Base-by-base conservation (phyloP, 2,888 invertebrate species). In the Ophioninae sp. region DNA sequence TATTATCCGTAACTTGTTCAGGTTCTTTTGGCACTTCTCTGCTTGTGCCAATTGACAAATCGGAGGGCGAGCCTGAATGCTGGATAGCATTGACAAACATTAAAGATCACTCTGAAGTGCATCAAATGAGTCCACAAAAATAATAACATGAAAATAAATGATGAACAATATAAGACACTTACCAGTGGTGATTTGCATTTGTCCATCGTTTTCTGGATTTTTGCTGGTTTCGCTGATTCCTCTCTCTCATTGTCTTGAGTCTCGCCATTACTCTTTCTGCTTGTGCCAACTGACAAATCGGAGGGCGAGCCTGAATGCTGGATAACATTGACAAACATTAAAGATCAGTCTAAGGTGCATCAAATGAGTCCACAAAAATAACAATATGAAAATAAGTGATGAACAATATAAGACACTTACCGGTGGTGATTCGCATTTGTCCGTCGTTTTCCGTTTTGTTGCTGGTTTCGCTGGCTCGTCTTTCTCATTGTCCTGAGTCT, bases 1-100 rank as follows among this genome's bases (percentile, higher is more conserved):
- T 93, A 87, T 95, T 94, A 86, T 94, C 94, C 10, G 86, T 86
- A 13, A 79, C 17, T 50, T 87, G 81, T 68, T 87, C 86, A 13
- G 72, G 23, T 50, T 86, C 84, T 37, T 83, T 79, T 30, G 30
- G 30, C n/a, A 56, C 59, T n/a, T 87, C 82, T 75, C 87, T 88
- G 6, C 85, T 87, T 7, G 79, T 87, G 13, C 87, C 87, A 0
- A 81, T 87, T 2, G 89, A 88, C 59, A 91, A 79, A 75, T 91
- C 90, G 0, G 89, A 89, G 21, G 90, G 88, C n/a, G 81, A 78
- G 73, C 87, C 88, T 21, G 85, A 81, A 39, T 74, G 80, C 89
- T 90, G 77, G 8, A 72, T 75, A 83, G 30, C 44, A 61, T 79
- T 21, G 30, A 67, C 23, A 1, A 6, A 57, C 7, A n/a, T 20